A percentile compares a stretch with the other conserved stretches of the same genome.
phyloP scores from a whole-genome alignment of 2,797 vertebrate species.

The Eleutherodactylus coqui region DNA sequence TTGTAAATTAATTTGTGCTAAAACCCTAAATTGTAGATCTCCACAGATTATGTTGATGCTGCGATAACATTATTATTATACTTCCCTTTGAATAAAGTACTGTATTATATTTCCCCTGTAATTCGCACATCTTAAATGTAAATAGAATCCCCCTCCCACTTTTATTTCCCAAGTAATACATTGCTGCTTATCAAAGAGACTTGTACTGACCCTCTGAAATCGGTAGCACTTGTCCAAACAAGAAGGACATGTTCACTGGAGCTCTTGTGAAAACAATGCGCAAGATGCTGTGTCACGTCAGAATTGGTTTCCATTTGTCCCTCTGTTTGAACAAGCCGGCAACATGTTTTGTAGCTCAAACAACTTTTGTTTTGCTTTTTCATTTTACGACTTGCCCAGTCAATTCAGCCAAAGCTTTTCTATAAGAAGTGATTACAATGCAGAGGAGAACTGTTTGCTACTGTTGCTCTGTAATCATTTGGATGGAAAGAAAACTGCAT shows the following conservation, averaged over 20 bases:
- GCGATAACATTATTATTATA: not conserved
- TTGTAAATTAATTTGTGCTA: too few relatives aligned
- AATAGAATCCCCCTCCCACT: not conserved
- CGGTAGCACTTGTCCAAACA: conserved; percentile 74
- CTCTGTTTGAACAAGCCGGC: conserved; percentile 58
- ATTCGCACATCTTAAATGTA: not conserved
- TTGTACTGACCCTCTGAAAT: conserved; percentile 69
- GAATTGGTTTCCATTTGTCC: conserved; percentile 63
- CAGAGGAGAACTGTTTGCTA: not conserved
- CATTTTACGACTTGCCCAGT: conserved; percentile 12
- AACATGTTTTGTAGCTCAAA: conserved; percentile 52
- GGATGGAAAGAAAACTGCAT: not conserved
- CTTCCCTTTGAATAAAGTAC: not conserved
- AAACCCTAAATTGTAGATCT: not conserved
- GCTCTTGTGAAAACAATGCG: conserved; percentile 66
- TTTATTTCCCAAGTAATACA: conserved; percentile 6
- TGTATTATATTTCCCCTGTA: not conserved
- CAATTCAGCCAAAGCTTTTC: conserved; percentile 23
- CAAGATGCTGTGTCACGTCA: conserved; percentile 50
- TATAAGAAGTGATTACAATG: conserved; percentile 7
- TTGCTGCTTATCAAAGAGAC: conserved; percentile 40
- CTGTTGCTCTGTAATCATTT: not conserved
- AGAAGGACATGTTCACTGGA: conserved; percentile 61
- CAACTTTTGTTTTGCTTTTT: conserved; percentile 54
- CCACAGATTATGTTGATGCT: not conserved